These are phyloP conservation scores for Thalassophryne amazonica DNA, from an alignment of 2,797 vertebrate genomes.

Conservation along the genomic window DNA sequence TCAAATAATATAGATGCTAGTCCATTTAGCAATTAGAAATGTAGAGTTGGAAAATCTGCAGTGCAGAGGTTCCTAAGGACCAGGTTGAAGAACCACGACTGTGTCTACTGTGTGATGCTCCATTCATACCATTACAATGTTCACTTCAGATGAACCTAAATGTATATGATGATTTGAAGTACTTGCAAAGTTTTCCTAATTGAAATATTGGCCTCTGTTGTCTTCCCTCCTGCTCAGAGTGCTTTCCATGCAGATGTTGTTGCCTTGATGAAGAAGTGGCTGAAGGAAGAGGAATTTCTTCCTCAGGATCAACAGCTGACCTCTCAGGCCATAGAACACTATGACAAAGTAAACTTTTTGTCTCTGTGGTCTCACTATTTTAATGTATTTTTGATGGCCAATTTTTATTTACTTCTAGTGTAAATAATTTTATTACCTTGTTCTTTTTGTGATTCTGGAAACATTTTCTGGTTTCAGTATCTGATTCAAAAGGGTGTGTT, in stretches of 20 bases:
- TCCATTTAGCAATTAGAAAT: too few species aligned
- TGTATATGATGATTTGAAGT: too few species aligned
- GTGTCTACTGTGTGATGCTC: too few species aligned
- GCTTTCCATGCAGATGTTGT: conserved; percentile 75
- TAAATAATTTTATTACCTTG: not conserved
- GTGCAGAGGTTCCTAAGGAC: too few species aligned
- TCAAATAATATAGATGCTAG: too few species aligned
- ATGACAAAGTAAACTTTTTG: conserved; percentile 68
- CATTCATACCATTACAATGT: too few species aligned
- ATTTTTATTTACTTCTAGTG: not conserved
- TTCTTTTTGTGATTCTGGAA: not conserved
- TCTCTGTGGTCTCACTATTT: not conserved
- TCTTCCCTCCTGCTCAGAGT: conserved; percentile 60
- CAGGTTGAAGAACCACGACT: too few species aligned
- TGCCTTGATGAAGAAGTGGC: conserved; percentile 66
- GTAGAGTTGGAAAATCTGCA: too few species aligned
- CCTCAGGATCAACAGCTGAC: conserved; percentile 55
- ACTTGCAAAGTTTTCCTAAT: not conserved
- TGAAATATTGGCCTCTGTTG: not conserved
- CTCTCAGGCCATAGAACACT: conserved; percentile 61
- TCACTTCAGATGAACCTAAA: too few species aligned
- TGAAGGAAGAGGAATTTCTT: conserved; percentile 65
- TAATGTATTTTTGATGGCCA: not conserved
- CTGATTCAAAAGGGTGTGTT: not conserved
- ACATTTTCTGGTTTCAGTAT: not conserved